Evolutionary conservation across 1,140 invertebrate genomes (phyloP).

Genomic region (Drosophila navojoa): DNA sequence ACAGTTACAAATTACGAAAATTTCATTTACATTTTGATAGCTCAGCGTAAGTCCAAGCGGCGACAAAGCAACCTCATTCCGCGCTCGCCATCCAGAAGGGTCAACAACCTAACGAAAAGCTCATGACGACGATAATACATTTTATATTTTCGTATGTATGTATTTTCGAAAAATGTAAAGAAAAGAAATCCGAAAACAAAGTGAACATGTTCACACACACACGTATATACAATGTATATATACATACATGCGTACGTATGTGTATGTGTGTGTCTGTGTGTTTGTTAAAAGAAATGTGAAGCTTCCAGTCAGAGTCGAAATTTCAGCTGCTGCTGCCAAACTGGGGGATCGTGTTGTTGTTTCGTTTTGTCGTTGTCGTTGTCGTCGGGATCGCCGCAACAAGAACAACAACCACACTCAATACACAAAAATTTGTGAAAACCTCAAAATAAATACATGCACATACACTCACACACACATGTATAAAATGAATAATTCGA

Average conservation of each 20-base stretch:
- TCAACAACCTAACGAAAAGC: conserved; percentile 74
- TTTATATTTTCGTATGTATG: conserved; percentile 21
- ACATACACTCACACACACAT: conserved; percentile 10
- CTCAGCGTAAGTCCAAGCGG: conserved; percentile 45
- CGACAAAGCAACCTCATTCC: conserved; percentile 66
- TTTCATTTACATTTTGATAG: conserved; percentile 22
- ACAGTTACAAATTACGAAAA: conserved; percentile 31
- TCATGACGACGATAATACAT: conserved; percentile 51
- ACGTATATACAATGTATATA: no score
- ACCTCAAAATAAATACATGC: conserved; percentile 52
- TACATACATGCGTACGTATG: no score
- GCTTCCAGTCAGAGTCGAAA: conserved; percentile 39
- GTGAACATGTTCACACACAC: conserved; percentile 8
- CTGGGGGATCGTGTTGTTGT: conserved; percentile 43
- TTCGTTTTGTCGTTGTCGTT: not conserved
- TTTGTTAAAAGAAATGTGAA: conserved; percentile 47
- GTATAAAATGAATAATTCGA: conserved; percentile 44
- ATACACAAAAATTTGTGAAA: conserved; percentile 64
- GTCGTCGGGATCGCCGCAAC: conserved; percentile 23
- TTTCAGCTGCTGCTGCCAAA: conserved; percentile 41
- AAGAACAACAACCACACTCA: conserved; percentile 59
- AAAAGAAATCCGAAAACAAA: conserved; percentile 67
- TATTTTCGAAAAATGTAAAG: conserved; percentile 60
- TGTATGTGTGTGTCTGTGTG: conserved; percentile 10
- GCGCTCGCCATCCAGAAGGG: conserved; percentile 53